phyloP scores from a whole-genome alignment of 2,113 vertebrate genomes.

The Helogale parvula region DNA sequence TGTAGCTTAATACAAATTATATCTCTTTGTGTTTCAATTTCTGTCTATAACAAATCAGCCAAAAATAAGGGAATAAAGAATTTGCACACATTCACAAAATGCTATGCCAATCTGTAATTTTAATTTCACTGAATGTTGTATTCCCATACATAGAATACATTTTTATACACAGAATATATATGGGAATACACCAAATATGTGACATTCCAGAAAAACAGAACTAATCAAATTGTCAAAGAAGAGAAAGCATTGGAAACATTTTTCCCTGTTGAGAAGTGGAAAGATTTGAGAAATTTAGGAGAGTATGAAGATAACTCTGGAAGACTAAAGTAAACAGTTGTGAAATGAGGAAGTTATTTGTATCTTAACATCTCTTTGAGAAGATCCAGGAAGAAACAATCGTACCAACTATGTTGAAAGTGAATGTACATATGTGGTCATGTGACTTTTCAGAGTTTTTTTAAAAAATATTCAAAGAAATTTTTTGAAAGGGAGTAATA shows the following conservation, averaged over 20 bases:
- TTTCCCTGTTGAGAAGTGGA: background rate
- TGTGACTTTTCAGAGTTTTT: background rate
- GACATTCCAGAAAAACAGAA: background rate
- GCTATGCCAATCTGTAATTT: background rate
- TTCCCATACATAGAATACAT: background rate
- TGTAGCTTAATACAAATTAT: background rate
- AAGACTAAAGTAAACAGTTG: background rate
- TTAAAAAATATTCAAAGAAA: slow-evolving; percentile 4
- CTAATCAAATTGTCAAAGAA: background rate
- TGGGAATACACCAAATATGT: background rate
- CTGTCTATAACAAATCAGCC: background rate
- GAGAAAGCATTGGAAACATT: background rate
- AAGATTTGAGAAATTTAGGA: background rate
- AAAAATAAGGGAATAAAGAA: background rate
- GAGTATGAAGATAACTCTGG: background rate
- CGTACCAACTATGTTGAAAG: background rate
- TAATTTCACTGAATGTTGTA: background rate
- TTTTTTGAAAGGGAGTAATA: background rate
- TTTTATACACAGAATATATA: background rate
- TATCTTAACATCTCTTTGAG: background rate
- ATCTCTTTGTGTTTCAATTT: background rate
- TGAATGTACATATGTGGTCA: background rate
- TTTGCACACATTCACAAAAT: background rate
- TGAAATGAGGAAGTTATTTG: background rate
- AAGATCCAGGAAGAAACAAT: background rate